Conservation (phyloP, 2,888 invertebrate genomes). For the Morpho helenor region DNA sequence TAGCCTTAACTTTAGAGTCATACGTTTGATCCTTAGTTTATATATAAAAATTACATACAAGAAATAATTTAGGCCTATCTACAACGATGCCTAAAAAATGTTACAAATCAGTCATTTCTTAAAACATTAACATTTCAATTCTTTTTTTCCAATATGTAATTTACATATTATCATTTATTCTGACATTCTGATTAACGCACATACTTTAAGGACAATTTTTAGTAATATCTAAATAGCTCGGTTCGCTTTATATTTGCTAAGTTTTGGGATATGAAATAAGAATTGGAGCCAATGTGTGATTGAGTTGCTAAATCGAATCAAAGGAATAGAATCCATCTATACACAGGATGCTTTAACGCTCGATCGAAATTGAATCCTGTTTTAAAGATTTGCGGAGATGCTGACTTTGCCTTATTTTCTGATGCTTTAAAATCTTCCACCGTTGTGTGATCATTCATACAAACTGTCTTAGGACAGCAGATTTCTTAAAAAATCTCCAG, state of each 20-base stretch:
- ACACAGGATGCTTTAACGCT: not conserved
- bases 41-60: conserved; percentile 56
- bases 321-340: too few relatives aligned
- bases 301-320: conserved; percentile 5
- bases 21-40: conserved; percentile 36
- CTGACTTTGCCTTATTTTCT: too few relatives aligned
- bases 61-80: conserved; percentile 60
- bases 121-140: conserved; percentile 46
- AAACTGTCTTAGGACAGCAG: too few relatives aligned
- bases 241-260: conserved; percentile 4
- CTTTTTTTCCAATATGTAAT: conserved; percentile 14
- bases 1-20: conserved; percentile 32
- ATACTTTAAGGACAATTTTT: conserved; percentile 4
- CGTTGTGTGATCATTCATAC: too few relatives aligned
- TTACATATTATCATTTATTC: conserved; percentile 12
- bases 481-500: too few relatives aligned
- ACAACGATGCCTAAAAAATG: conserved; percentile 58
- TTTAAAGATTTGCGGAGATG: too few relatives aligned
- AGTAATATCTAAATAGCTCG: conserved; percentile 5
- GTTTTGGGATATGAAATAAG: conserved; percentile 6
- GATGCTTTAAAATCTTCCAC: too few relatives aligned
- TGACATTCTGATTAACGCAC: conserved; percentile 3
- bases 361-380: not conserved
- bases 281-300: not conserved
- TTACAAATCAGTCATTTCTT: conserved; percentile 71